Base-by-base conservation (phyloP, 2,113 vertebrate species). In the Enhydra lutris region DNA sequence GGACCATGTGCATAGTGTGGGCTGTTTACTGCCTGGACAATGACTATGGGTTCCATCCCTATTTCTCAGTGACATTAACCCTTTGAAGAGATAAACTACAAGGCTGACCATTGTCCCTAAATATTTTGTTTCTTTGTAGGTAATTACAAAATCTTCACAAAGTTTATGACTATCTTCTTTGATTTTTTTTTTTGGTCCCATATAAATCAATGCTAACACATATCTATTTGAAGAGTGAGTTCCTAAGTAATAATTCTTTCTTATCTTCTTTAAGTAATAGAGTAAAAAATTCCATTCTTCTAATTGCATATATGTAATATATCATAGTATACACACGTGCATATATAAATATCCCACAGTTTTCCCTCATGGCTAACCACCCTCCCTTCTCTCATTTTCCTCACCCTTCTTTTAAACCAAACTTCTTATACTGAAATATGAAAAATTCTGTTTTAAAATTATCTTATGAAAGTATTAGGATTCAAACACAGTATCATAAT, bases 371-470 rank as follows among this genome's bases (percentile, higher is more conserved):
- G 9, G 12, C 29, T 65, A 78, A 45, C 26, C 21, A 86, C 59
- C 6, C 45, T 86, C 29, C 59, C 6, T 36, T 89, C 29, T 23
- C 10, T 55, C 17, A 78, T 76, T 89, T 93, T 18, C 11, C 31
- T 7, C 0, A 55, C 3, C 9, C 4, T 3, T 17, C 9, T 79
- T 80, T 65, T 76, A 34, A 95, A 65, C 36, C 39, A 73, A 63
- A 74, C 2, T 95, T 93, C 50, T 82, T 63, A 3, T 89, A 45
- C 79, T 81, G 20, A 94, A 90, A 47, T 93, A 52, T 50, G 17
- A 95, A 96, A 69, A 50, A 91, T 88, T 84, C 9, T 92, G 8
- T 65, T 91, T 94, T 14, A 39, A 96, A 91, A 36, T 86, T 93
- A 67, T 73, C 39, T 39, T 74, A 36, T 29, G 59, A 45, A 94